A percentile compares a stretch with the other conserved stretches of the same genome.
These are phyloP conservation scores for Anarrhichthys ocellatus DNA, from an alignment of 2,113 vertebrate species.

Conservation along the genomic window DNA sequence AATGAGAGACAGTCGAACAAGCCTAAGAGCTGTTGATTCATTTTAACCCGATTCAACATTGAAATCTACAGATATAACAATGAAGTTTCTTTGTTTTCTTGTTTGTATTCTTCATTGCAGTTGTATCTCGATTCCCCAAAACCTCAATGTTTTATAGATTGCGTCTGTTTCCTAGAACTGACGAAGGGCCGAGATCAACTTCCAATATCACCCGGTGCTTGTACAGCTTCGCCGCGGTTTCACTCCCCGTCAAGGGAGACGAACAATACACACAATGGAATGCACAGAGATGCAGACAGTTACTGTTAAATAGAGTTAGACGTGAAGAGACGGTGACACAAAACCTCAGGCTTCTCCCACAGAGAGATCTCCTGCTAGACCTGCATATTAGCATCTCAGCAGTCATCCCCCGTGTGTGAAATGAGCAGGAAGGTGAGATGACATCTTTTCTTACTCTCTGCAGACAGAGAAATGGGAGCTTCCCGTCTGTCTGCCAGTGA, in stretches of 20 bases:
- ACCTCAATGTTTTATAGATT: not conserved
- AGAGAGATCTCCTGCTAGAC: conserved; percentile 25
- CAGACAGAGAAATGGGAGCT: conserved; percentile 15
- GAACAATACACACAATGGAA: not conserved
- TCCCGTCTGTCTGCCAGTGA: conserved; percentile 52
- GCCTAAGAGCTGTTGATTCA: not conserved
- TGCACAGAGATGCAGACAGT: not conserved
- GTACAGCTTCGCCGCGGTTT: not conserved
- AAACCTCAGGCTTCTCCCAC: conserved; percentile 26
- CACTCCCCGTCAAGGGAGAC: not conserved
- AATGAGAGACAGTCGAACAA: not conserved
- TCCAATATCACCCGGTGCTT: not conserved
- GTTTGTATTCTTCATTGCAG: not conserved
- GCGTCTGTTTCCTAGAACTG: not conserved
- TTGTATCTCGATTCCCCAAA: not conserved
- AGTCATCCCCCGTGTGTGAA: conserved; percentile 37
- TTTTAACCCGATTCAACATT: not conserved
- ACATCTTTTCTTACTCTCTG: conserved; percentile 51
- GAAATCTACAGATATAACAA: not conserved
- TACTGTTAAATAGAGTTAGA: conserved; percentile 4
- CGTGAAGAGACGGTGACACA: not conserved
- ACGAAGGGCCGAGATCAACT: not conserved
- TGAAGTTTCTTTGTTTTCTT: not conserved
- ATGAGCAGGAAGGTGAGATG: conserved; percentile 45
- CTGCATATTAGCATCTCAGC: conserved; percentile 32